phyloP scores from a whole-genome alignment of 2,888 invertebrate genomes.

The Stenotaenia linearis region DNA sequence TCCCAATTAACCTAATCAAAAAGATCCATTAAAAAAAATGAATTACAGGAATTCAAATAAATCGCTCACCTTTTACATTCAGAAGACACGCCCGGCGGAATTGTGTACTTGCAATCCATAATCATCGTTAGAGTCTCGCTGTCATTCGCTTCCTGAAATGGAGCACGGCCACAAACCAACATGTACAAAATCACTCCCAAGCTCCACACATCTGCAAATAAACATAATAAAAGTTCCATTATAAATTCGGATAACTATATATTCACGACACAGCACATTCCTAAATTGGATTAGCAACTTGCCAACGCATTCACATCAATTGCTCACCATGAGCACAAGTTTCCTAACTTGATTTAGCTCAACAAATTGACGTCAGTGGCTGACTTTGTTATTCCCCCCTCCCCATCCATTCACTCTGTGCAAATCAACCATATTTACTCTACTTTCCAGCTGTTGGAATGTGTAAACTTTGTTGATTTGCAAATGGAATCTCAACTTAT shows the following conservation, averaged over 20 bases:
- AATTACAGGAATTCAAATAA: neutral
- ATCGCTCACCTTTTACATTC: conserved; percentile 67
- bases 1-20: conserved; percentile 67
- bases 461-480: too few relatives aligned
- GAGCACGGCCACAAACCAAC: conserved; percentile 95
- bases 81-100: conserved; percentile 78
- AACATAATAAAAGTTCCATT: conserved; percentile 16
- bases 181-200: conserved; percentile 97
- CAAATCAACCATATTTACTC: too few relatives aligned
- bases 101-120: conserved; percentile 96
- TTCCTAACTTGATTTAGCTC: neutral
- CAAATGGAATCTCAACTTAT: too few relatives aligned
- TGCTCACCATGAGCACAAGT: neutral
- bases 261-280: neutral
- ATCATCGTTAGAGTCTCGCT: conserved; percentile 99
- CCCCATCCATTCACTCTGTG: too few relatives aligned
- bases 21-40: neutral
- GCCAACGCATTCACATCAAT: neutral
- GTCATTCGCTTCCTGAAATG: conserved; percentile 98
- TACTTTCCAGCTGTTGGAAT: too few relatives aligned
- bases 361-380: neutral
- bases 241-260: neutral
- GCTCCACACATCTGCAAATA: conserved; percentile 85
- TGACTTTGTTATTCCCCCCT: neutral
- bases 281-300: neutral